Evolutionary conservation across 2,888 invertebrate genomes (phyloP).

Genomic region (Rhagonycha lutea): DNA sequence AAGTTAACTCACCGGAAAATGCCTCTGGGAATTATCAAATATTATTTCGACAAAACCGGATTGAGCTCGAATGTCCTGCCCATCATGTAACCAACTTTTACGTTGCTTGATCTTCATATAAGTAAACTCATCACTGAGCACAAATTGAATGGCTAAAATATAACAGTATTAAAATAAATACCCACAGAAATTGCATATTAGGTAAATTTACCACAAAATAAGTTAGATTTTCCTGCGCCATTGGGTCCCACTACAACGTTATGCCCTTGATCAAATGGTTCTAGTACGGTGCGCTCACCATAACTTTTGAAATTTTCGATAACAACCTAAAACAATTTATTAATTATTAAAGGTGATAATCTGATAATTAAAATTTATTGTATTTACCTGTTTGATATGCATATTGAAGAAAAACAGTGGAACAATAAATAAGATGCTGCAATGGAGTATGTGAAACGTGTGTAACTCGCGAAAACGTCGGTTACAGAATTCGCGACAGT

Average conservation of each 20-base stretch:
- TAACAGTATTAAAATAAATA: not conserved
- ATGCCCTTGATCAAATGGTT: conserved; percentile 95
- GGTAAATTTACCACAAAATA: conserved; percentile 85
- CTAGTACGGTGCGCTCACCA: conserved; percentile 95
- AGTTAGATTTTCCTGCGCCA: conserved; percentile 99
- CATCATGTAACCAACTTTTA: conserved; percentile 94
- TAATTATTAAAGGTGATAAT: not conserved
- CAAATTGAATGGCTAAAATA: conserved; percentile 94
- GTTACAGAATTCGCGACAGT: not conserved
- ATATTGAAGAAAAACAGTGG: not conserved
- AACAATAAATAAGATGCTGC: too few species aligned
- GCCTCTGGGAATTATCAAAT: conserved; percentile 96
- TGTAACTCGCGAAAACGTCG: too few species aligned
- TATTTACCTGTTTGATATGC: not conserved
- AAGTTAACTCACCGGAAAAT: conserved; percentile 80
- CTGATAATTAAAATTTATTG: too few species aligned
- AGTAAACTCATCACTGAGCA: conserved; percentile 97
- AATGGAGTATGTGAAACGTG: not conserved
- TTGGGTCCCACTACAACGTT: conserved; percentile 99
- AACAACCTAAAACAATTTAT: conserved; percentile 73
- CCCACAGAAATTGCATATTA: not conserved
- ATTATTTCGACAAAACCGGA: conserved; percentile 99
- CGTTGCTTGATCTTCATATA: conserved; percentile 95
- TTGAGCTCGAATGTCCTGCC: conserved; percentile 94
- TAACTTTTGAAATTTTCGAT: conserved; percentile 99